Conservation (phyloP, 2,113 vertebrate species). For the Heterotilapia buettikoferi region DNA sequence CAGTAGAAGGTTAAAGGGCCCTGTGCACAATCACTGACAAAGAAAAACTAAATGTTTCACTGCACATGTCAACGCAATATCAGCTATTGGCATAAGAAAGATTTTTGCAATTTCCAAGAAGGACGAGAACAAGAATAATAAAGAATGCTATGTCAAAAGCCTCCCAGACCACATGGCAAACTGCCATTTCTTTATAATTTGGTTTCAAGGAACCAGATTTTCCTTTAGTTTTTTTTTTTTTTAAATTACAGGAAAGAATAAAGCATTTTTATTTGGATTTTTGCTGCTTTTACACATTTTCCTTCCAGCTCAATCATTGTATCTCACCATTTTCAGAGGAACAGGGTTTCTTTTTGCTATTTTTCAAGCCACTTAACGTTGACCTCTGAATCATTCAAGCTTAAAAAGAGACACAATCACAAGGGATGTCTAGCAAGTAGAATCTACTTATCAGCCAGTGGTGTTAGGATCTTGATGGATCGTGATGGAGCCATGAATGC, state of each 20-base stretch:
- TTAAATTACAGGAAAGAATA: neutral
- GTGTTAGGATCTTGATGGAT: neutral
- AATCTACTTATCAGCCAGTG: neutral
- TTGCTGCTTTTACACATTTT: neutral
- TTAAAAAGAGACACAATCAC: neutral
- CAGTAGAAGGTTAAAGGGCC: neutral
- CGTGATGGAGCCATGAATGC: neutral
- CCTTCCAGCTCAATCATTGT: neutral
- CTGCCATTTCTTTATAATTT: neutral
- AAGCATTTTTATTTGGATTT: neutral
- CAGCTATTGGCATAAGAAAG: neutral
- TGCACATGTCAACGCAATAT: neutral
- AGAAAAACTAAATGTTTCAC: neutral
- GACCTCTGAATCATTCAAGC: neutral
- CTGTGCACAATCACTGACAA: neutral
- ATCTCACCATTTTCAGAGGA: neutral
- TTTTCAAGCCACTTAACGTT: neutral
- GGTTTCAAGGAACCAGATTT: neutral
- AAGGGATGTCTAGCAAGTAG: neutral
- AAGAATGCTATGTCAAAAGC: neutral
- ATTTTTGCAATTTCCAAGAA: neutral
- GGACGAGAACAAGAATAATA: neutral
- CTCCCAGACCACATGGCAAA: neutral
- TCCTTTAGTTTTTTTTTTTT: neutral
- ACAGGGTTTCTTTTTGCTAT: fast-evolving